Base-by-base conservation (phyloP, 2,888 invertebrate species). In the Zaprionus obscuricornis region DNA sequence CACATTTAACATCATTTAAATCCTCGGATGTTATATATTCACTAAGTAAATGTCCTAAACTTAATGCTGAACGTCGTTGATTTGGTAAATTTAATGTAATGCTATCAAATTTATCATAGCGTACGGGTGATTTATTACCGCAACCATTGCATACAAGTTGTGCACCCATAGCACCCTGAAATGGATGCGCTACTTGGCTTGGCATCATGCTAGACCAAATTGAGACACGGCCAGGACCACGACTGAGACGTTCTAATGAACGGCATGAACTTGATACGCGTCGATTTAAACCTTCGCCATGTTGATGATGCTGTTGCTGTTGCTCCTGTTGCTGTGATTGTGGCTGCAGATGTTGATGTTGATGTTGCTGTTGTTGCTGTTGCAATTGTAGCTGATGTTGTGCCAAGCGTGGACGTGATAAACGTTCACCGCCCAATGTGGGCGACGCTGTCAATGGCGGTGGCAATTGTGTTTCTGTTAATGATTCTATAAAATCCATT, bases 21-120 rank as follows among this genome's bases (percentile, higher is more conserved):
- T 95, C 92, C 90, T 97, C 97, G 1, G 96, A 95, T 3, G 95
- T 94, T 0, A 98, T 95, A 90, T 96, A 97, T 74, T 96, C 95
- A 11, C 95, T 93, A 24, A 98, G 91, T 37, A 97, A 91, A 64
- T 95, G 94, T 86, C 93, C 93, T 50, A 94, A 93, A 59, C 94
- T 92, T 27, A 94, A 91, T 0, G 92, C 92, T 34, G 92, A 88
- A 1, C 93, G 93, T 54, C 92, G 92, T 1, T 92, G 92, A 65
- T 92, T 92, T 3, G 96, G 94, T 86, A 97, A 91, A 11, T 95
- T 94, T 39, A 98, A 90, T 0, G 97, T 96, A 34, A 98, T 91
- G 87, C 96, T 96, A 90, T 97, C 97, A 87, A 97, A 96, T 87
- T 96, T 96, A 89, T 98, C 97, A 88, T 97, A 96, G 16, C 95